Percentiles rank a stretch among this genome's conserved stretches.
Evolutionary conservation across 2,797 vertebrate species (phyloP).

Genomic region (Oreortyx pictus): DNA sequence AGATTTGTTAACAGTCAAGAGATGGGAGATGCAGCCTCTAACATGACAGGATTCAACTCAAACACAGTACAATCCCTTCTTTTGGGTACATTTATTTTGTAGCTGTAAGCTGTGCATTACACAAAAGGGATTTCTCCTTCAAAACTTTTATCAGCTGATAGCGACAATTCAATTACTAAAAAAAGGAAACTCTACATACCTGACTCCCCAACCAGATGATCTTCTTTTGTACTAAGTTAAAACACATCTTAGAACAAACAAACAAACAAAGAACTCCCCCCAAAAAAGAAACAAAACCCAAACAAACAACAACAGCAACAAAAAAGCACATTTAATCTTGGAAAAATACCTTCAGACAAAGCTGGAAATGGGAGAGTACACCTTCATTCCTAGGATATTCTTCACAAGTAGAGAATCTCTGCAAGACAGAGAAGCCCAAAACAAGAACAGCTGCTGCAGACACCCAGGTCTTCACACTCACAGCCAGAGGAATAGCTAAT

Average conservation of each 20-base stretch:
- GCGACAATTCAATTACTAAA: not conserved
- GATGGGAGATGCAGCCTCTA: not conserved
- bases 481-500: not conserved
- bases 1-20: slow-evolving; percentile 32
- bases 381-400: not conserved
- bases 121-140: not conserved
- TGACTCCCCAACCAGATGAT: not conserved
- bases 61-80: not conserved
- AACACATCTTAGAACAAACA: not conserved
- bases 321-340: not conserved
- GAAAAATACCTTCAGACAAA: not conserved
- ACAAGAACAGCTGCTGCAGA: not conserved
- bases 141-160: not conserved
- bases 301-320: not conserved
- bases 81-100: slow-evolving; percentile 2
- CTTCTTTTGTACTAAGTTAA: not conserved
- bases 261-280: not conserved
- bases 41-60: not conserved
- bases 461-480: not conserved
- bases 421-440: not conserved
- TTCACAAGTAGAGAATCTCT: not conserved
- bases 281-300: no score
- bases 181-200: not conserved
- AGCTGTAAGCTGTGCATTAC: slow-evolving; percentile 1
- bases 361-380: not conserved